Evolutionary conservation across 2,888 invertebrate genomes (phyloP), one percentile per base, ranked within the genome.

Genomic region (Caenorhabditis sulstoni): DNA sequence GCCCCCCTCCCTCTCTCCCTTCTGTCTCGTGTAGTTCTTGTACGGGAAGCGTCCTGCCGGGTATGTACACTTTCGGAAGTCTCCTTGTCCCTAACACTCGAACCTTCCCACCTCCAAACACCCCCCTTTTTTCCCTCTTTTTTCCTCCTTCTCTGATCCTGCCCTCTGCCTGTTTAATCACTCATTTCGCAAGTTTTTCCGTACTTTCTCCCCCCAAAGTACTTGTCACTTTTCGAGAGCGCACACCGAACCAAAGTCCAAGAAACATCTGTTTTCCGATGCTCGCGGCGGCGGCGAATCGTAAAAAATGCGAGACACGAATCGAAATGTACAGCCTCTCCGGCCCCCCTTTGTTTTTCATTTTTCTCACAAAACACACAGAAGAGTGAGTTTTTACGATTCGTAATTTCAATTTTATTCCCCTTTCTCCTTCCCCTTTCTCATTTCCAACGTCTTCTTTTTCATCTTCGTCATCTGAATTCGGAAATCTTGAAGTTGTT

Each of bases 181-280:
- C 47, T 55, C n/a, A 16, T 58, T 50, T 39, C 53, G n/a, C 50
- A 55, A 64, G 41, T 64, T 57, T 52, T 65, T 35, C 41, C 18
- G 52, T 14, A n/a, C 20, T 23, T 66, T 62, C 67, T 67, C 50
- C 62, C 29, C 29, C 39, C 20, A 23, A 44, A 58, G 53, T 57
- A 65, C 65, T 29, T 62, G 57, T 62, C 67, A 49, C 76, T 52
- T 65, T 65, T 59, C 49, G 16, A 41, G 16, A 47, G 16, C 55
- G n/a, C n/a, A n/a, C n/a, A n/a, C n/a, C n/a, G n/a, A 35, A 11
- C 67, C 55, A 45, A 55, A 22, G 1, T 39, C 39, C 16, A 41
- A 16, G 66, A 65, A 53, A 57, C 41, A 58, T 57, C 22, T 66
- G 65, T 55, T n/a, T 55, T 37, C 37, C 7, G 35, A 35, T 11